Evolutionary conservation across 1,140 invertebrate species (phyloP).

Genomic region (Bombus pyrosoma): DNA sequence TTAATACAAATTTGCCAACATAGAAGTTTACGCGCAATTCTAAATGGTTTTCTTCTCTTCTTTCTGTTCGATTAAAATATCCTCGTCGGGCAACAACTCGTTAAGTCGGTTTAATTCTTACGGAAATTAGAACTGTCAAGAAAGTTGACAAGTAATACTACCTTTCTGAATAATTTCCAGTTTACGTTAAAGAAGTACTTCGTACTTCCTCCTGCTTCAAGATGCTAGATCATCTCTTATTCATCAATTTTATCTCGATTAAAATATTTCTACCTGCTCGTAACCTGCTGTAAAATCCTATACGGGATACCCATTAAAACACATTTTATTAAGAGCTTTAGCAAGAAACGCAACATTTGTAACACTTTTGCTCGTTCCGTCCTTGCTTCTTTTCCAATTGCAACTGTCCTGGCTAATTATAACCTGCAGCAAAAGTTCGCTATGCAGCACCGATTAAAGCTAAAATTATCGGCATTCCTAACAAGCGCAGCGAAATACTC

Average conservation of each 20-base stretch:
- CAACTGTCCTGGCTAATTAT: neutral
- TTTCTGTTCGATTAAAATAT: neutral
- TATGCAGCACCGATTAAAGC: neutral
- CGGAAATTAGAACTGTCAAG: neutral
- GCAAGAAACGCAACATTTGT: neutral
- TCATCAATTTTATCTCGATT: neutral
- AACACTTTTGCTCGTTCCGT: neutral
- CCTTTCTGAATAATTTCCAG: neutral
- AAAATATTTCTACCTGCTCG: neutral
- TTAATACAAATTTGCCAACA: neutral
- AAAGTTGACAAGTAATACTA: neutral
- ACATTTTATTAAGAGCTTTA: neutral
- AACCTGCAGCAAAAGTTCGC: neutral
- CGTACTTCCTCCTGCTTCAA: neutral
- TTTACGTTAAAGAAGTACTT: neutral
- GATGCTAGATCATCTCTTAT: neutral
- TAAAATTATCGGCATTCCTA: neutral
- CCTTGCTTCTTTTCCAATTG: too few species aligned
- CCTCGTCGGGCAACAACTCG: neutral
- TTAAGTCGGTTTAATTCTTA: neutral
- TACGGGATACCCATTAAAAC: neutral
- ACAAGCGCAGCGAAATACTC: neutral
- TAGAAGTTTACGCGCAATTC: neutral
- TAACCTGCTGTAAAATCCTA: too few species aligned
- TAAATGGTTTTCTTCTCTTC: neutral